Evolutionary conservation across 2,113 vertebrate species (phyloP), one percentile per base, ranked within the genome.

Genomic region (Hippopotamus amphibius): DNA sequence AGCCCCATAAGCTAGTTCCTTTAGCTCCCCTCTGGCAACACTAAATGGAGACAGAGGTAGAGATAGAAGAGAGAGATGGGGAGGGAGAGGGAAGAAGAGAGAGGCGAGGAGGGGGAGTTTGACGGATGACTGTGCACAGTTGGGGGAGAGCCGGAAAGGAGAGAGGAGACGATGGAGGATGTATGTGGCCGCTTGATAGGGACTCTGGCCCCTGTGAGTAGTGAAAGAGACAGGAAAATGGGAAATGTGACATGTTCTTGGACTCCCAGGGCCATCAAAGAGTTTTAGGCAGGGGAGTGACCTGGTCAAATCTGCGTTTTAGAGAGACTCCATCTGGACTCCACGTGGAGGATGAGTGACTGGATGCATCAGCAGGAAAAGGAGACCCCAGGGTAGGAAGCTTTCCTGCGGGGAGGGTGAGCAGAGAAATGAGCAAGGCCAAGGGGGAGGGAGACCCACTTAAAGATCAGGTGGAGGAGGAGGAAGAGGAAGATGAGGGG

Each of bases 161-260:
- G 66, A 68, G 77, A 57, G 85, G 48, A 53, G 53, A 71, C 6
- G 16, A 61, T 1, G 21, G 76, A 90, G 94, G 87, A 66, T 66
- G 53, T 21, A 21, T 95, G 96, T 63, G 72, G 71, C 48, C 48
- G 15, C 3, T 5, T 37, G 86, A 93, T 95, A 89, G 17, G 37
- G 55, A 48, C 37, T 46, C 43, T 82, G 88, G 76, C 26, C 59
- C 61, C 82, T 8, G 12, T 1, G 53, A 85, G 46, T 21, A 59
- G 50, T 61, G 61, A 65, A 65, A 85, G 68, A 96, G 79, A 93
- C 79, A 92, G 95, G 90, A 90, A 97, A 86, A 89, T 21, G 90
- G 96, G 89, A 82, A 95, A 82, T 59, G 46, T 50, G 76, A 57
- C 11, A 5, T 61, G 48, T 19, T 53, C 46, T 41, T 28, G 28